Evolutionary conservation across 2,113 vertebrate genomes (phyloP), one percentile per base, ranked within the genome.

Genomic region (Chiloscyllium plagiosum): DNA sequence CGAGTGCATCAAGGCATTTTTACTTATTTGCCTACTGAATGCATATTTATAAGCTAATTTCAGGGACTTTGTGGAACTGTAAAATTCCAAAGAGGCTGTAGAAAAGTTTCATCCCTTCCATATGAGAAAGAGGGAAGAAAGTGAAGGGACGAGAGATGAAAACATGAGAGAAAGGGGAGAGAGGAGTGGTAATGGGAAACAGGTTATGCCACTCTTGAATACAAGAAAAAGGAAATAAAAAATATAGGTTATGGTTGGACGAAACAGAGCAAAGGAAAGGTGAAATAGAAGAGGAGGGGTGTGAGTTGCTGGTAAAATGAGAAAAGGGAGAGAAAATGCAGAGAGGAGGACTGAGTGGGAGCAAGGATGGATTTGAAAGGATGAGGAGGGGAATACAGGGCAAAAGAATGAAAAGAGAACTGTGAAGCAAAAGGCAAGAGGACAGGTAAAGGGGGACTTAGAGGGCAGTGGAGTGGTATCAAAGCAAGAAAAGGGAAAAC

Each of bases 11-110:
- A 89, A 89, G 86, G 47, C 86, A 29, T 0, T 33, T 89, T 89
- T 89, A 89, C 20, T 94, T 68, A 94, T 94, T 94, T 66, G 29
- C 33, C n/a, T 33, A 65, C 33, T 65, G n/a, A 94, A 94, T 68
- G 68, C 68, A n/a, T 69, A 66, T 68, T 94, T 68, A 93, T 68
- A 68, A 93, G 90, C 61, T 93, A 94, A 42, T 94, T 94, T 94
- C 17, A 42, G 20, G 68, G 33, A 10, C n/a, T 42, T 68, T 94
- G 15, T 68, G 61, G 17, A 37, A 94, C 6, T 7, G 6, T n/a
- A 93, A 13, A 66, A 93, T n/a, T 94, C 90, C 90, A 68, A 94
- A 94, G n/a, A 65, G 20, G 65, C n/a, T n/a, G 20, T 3, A n/a
- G 65, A 42, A 17, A 94, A 29, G 33, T 12, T 61, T 61, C 56